phyloP scores from a whole-genome alignment of 2,888 invertebrate genomes.

The Limulus polyphemus region DNA sequence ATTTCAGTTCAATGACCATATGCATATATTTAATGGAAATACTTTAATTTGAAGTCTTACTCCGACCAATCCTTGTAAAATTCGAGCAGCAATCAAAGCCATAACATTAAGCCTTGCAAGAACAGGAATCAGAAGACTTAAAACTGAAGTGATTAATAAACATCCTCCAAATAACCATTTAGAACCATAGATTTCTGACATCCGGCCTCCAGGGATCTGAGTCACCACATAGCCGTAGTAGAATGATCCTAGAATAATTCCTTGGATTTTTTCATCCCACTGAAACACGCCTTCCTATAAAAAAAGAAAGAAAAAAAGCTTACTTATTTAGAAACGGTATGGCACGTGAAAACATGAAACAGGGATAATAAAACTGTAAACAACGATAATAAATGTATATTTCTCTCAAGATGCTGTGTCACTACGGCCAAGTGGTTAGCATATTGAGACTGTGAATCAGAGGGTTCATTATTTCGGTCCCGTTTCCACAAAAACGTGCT shows the following conservation, averaged over 20 bases:
- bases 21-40: no score
- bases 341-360: no score
- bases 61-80: constrained; percentile 68
- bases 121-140: constrained; percentile 67
- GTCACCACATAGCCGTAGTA: constrained; percentile 80
- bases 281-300: constrained; percentile 18
- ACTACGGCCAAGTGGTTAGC: no score
- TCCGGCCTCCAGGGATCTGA: constrained; percentile 68
- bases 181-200: constrained; percentile 72
- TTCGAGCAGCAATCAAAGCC: constrained; percentile 56
- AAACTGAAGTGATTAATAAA: constrained; percentile 59
- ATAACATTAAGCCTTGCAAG: constrained; percentile 56
- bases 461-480: no score
- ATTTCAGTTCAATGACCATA: no score
- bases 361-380: no score
- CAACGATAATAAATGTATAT: no score
- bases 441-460: no score
- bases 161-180: constrained; percentile 70
- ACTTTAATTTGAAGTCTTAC: constrained; percentile 36
- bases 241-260: constrained; percentile 67
- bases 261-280: constrained; percentile 65
- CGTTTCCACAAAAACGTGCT: no score
- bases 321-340: no score
- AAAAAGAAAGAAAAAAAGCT: no score
- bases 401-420: no score